Conservation (phyloP, 1,140 invertebrate species). For the Tachypleus tridentatus region DNA sequence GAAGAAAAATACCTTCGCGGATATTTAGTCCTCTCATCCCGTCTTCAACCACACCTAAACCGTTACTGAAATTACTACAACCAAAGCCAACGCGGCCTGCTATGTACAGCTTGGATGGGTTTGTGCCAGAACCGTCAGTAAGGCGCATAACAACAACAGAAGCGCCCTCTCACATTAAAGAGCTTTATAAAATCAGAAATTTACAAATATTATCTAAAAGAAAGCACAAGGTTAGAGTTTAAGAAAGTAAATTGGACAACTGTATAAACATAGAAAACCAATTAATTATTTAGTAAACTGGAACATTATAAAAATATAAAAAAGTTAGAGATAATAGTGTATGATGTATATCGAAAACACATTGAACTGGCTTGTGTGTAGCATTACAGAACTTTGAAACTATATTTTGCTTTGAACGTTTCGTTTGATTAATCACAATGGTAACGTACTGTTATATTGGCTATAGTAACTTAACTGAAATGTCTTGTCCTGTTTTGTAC, state of each 20-base stretch:
- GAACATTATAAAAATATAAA: background rate
- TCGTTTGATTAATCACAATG: no score
- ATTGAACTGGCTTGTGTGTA: no score
- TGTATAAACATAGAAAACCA: background rate
- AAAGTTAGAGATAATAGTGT: background rate
- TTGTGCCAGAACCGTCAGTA: constrained; percentile 27
- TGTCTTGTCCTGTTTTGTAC: background rate
- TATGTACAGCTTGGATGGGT: constrained; percentile 28
- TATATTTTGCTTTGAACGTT: no score
- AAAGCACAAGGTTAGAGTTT: constrained; percentile 5
- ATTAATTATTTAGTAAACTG: background rate
- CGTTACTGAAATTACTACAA: constrained; percentile 20
- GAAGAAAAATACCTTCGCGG: background rate
- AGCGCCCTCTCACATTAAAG: constrained; percentile 12
- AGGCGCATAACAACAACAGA: constrained; percentile 17
- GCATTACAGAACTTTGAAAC: no score
- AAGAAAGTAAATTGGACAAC: background rate
- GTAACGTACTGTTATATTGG: no score
- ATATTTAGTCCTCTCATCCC: constrained; percentile 10
- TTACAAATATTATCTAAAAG: background rate
- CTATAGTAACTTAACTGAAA: background rate
- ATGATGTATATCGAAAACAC: no score
- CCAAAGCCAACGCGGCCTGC: constrained; percentile 24
- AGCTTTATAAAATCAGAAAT: background rate
- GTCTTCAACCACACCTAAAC: constrained; percentile 14